phyloP scores from a whole-genome alignment of 2,797 vertebrate species.

The Acanthiza pusilla region DNA sequence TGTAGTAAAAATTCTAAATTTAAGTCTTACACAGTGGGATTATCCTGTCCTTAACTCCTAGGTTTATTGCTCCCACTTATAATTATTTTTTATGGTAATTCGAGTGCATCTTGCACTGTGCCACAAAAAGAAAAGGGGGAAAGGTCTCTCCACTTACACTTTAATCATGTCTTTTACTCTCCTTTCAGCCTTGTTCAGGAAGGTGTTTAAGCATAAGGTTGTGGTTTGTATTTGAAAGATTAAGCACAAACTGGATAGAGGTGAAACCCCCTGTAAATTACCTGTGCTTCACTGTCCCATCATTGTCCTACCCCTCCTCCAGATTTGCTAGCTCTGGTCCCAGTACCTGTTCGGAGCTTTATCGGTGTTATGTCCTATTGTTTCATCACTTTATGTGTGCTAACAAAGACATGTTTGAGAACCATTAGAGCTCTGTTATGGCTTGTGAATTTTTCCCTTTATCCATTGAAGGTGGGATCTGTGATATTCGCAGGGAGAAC shows the following conservation, averaged over 20 bases:
- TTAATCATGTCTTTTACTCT: not conserved
- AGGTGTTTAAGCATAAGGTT: not conserved
- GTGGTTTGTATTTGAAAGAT: not conserved
- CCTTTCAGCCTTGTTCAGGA: not conserved
- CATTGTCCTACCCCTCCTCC: rapidly evolving
- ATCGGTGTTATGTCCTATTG: not conserved
- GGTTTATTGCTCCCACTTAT: not conserved
- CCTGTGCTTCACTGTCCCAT: not conserved
- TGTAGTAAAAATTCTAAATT: not conserved
- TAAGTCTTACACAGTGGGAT: not conserved
- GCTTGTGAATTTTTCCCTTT: not conserved
- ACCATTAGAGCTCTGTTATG: not conserved
- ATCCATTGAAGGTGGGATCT: not conserved
- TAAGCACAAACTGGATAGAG: not conserved
- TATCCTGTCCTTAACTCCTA: not conserved
- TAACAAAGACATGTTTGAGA: not conserved
- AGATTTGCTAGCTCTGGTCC: not conserved
- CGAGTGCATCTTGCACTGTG: not conserved
- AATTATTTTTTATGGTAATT: not conserved
- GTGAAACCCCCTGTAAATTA: not conserved
- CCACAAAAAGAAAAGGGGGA: not conserved
- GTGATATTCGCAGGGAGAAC: not conserved
- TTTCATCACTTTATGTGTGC: not conserved
- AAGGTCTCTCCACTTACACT: not conserved
- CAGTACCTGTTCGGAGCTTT: not conserved